A percentile compares a stretch with the other conserved stretches of the same genome.
Conservation (phyloP, 2,888 invertebrate genomes). For the Dicyrtomina minuta region DNA sequence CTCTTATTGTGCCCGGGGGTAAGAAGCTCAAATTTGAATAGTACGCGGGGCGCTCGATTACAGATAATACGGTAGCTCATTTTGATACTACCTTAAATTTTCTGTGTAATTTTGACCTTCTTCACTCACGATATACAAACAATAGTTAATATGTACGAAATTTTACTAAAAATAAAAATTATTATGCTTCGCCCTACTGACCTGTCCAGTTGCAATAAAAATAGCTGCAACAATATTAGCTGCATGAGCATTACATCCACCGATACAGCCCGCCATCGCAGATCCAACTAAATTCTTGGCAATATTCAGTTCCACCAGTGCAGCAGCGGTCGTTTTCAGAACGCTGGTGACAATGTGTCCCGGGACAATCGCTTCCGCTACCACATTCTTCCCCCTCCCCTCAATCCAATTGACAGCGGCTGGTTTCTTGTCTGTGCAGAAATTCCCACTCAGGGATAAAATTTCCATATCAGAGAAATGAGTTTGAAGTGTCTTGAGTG, state of each 20-base stretch:
- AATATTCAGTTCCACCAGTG: slow-evolving; percentile 86
- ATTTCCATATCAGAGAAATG: slow-evolving; percentile 88
- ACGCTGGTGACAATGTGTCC: slow-evolving; percentile 72
- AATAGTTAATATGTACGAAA: no score
- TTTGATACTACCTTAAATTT: no score
- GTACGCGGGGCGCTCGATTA: no score
- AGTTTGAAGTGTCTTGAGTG: slow-evolving; percentile 70
- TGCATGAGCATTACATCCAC: slow-evolving; percentile 94
- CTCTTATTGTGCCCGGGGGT: no score
- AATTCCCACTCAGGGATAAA: slow-evolving; percentile 92
- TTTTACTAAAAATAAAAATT: background rate
- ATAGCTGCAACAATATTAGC: slow-evolving; percentile 99
- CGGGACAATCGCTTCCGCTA: slow-evolving; percentile 86
- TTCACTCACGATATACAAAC: no score
- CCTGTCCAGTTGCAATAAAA: slow-evolving; percentile 96
- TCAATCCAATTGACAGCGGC: slow-evolving; percentile 94
- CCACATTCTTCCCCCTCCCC: slow-evolving; percentile 94
- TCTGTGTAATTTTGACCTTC: no score
- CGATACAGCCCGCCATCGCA: slow-evolving; percentile 81
- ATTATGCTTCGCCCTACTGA: slow-evolving; percentile 51
- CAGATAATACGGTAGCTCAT: no score
- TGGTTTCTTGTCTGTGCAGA: slow-evolving; percentile 97
- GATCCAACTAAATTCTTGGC: slow-evolving; percentile 94
- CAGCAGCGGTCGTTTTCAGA: slow-evolving; percentile 82
- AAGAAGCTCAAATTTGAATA: no score